Evolutionary conservation across 2,797 vertebrate species (phyloP).

Genomic region (Acomys russatus): DNA sequence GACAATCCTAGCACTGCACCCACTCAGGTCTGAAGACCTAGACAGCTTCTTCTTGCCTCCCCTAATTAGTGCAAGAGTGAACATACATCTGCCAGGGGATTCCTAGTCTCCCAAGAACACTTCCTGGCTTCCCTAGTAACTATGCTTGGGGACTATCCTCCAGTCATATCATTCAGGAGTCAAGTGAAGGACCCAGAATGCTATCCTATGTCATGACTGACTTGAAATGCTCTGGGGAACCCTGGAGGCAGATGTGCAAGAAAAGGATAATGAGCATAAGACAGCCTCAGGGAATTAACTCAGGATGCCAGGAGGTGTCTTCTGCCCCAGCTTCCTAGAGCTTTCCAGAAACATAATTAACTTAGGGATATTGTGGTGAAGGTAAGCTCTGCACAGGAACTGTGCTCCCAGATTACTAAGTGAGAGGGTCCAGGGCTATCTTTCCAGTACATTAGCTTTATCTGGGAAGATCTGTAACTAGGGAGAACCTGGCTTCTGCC

Average conservation of each 20-base stretch:
- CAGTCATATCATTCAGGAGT: neutral
- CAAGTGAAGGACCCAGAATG: neutral
- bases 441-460: neutral
- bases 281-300: neutral
- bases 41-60: conserved; percentile 30
- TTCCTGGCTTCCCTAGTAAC: neutral
- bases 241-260: neutral
- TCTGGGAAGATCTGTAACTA: neutral
- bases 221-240: conserved; percentile 19
- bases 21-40: neutral
- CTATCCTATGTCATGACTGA: neutral
- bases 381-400: neutral
- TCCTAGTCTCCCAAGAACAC: neutral
- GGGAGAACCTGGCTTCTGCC: neutral
- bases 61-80: conserved; percentile 16
- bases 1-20: neutral
- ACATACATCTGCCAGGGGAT: neutral
- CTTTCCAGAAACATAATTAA: neutral
- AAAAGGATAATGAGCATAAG: neutral
- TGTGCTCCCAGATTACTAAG: neutral
- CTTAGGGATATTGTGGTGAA: neutral
- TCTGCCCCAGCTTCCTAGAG: neutral
- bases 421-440: neutral
- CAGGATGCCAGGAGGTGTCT: neutral
- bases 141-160: neutral